Percentiles rank a stretch among this genome's conserved stretches.
phyloP scores from a whole-genome alignment of 1,140 invertebrate genomes.

The Drosophila hydei region DNA sequence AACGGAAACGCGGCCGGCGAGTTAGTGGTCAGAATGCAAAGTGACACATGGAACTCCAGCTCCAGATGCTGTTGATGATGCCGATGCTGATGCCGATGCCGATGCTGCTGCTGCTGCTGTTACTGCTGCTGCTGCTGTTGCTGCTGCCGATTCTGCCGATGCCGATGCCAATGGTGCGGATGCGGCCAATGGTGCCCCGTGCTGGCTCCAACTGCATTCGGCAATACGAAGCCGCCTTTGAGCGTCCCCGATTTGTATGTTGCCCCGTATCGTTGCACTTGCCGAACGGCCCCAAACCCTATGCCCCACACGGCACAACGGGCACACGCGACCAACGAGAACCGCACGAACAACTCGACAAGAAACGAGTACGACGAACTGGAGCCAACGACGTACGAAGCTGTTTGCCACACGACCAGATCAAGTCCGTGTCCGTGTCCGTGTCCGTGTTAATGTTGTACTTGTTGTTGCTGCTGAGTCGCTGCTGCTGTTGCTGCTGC shows the following conservation, averaged over 20 bases:
- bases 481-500: constrained; percentile 16
- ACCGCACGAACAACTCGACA: constrained; percentile 14
- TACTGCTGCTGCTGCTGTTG: constrained; percentile 8
- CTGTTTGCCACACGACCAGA: constrained; percentile 31
- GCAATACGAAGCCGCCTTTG: constrained; percentile 46
- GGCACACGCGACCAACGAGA: constrained; percentile 28
- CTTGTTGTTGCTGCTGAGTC: constrained; percentile 16
- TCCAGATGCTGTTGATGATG: constrained; percentile 42
- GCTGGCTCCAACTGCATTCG: constrained; percentile 47
- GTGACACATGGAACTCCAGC: constrained; percentile 76
- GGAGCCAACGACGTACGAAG: constrained; percentile 22
- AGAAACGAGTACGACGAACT: constrained; percentile 24
- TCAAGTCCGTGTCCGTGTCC: constrained; percentile 15
- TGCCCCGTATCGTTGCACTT: constrained; percentile 27
- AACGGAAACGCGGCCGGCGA: constrained; percentile 82
- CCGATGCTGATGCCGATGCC: constrained; percentile 29
- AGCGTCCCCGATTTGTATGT: constrained; percentile 59
- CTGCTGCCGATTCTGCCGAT: constrained; percentile 16
- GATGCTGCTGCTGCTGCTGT: constrained; percentile 12
- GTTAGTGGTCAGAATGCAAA: constrained; percentile 84
- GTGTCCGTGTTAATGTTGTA: constrained; percentile 11
- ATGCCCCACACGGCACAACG: constrained; percentile 2
- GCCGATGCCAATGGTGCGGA: constrained; percentile 29
- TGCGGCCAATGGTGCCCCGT: constrained; percentile 41
- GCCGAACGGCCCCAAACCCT: constrained; percentile 28